Base-by-base conservation (phyloP, 2,797 vertebrate genomes). In the Lemur catta region DNA sequence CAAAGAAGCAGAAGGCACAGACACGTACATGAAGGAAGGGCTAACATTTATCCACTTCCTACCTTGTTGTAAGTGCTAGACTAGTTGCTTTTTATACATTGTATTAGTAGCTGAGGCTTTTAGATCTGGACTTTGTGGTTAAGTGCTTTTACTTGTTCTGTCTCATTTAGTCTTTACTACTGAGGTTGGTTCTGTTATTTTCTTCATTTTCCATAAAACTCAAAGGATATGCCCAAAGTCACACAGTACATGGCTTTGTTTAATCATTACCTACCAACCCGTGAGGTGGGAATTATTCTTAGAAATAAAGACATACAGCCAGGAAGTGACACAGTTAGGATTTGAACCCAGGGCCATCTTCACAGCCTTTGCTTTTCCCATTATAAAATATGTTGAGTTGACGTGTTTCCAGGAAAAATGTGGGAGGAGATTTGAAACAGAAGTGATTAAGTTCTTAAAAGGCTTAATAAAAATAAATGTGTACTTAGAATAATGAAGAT, bases 121-220 rank as follows among this genome's bases (percentile, higher is more conserved):
- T 10, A 33, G 30, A 30, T 89, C 28, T 81, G 33, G 59, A 46
- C 24, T 85, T 84, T 7, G 57, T 61, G 35, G 11, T 76, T 76
- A 84, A 35, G 24, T 82, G 7, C 17, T 59, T 86, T 46, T 33
- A 59, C 69, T 72, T 90, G 11, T 84, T 89, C 22, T 65, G 57
- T 86, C 15, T 93, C 7, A 41, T 75, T 87, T 88, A 69, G 28
- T 89, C 15, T 81, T 94, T 43, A 59, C 12, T 43, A 17, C n/a
- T 2, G 8, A 55, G 59, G 17, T 57, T 67, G 48, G 18, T 43
- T 92, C 20, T 75, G 15, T 79, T 59, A 10, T 46, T 33, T 28
- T 52, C 26, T 95, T 92, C 5, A 9, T 65, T 91, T 97, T 86
- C 28, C 22, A 43, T 79, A 78, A 89, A 94, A 79, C 28, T 41